Base-by-base conservation (phyloP, 2,797 vertebrate species). In the Gymnoscopelus microlampas region DNA sequence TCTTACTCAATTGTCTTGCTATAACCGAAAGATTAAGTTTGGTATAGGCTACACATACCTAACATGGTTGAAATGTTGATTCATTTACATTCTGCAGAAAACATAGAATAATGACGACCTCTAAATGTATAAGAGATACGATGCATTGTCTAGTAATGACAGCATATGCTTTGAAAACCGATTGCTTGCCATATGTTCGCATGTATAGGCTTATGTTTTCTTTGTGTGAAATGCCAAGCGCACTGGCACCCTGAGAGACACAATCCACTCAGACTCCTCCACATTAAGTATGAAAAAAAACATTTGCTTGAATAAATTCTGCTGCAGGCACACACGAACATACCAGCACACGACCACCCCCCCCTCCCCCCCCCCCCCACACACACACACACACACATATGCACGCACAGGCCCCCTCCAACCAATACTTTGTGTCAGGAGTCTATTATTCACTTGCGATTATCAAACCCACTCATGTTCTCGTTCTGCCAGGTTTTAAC, bases 401-500 rank as follows among this genome's bases (percentile, higher is more conserved):
- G 73, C 49, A 56, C 35, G 2, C 8, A 44, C 8, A 44, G 7
- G 39, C 39, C 8, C 10, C 78, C 66, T 72, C 76, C 62, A 53
- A 69, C 77, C 80, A 71, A 81, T 75, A 74, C 60, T 58, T 60
- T 81, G 68, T 50, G 77, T 77, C 66, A 19, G 24, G 59, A 60
- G 68, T 60, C 72, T 47, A 47, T 84, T 87, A 86, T 89, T 84
- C 86, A 85, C 77, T 80, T 80, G 78, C 76, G 81, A 84, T 86
- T 82, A 87, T 75, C 77, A 88, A 88, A 82, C 78, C 78, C 85
- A 85, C 79, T 85, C 78, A 70, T 72, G 63, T 87, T 91, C 87
- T 84, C 84, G 87, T 90, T 80, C 74, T 81, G 82, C 80, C 55
- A 68, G 81, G 82, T 81, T 86, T 88, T 91, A 89, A 88, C 85